phyloP scores from a whole-genome alignment of 2,113 vertebrate species.

The Pseudonaja textilis region DNA sequence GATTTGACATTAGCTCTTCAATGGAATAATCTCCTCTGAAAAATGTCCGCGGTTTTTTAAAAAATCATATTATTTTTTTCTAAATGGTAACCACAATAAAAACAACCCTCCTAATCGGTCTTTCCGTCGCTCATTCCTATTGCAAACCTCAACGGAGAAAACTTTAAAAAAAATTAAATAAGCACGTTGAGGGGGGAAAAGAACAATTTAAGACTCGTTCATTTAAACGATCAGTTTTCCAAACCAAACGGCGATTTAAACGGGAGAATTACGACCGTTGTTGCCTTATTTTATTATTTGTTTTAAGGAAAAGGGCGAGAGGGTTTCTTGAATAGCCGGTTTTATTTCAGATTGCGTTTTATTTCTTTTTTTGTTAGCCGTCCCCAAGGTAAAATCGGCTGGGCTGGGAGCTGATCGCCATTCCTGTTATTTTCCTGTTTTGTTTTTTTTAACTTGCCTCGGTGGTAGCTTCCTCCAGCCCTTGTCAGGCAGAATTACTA shows the following conservation, averaged over 20 bases:
- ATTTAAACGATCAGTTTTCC: neutral
- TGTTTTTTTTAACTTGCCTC: neutral
- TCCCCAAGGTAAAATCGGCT: neutral
- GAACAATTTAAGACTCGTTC: neutral
- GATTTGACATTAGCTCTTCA: neutral
- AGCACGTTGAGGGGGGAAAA: neutral
- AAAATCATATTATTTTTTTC: neutral
- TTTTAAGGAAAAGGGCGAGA: neutral
- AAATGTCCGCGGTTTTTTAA: neutral
- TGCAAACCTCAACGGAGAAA: neutral
- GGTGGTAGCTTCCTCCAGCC: constrained; percentile 15
- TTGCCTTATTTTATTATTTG: neutral
- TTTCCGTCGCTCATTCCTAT: neutral
- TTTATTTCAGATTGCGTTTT: neutral
- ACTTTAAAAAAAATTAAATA: neutral
- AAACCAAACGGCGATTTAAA: neutral
- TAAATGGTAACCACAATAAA: neutral
- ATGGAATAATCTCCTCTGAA: neutral
- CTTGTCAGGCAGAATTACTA: constrained; percentile 53
- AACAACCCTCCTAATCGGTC: neutral
- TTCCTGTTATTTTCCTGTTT: neutral
- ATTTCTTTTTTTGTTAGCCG: neutral
- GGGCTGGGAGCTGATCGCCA: neutral
- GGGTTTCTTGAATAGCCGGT: neutral
- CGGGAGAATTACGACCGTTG: neutral